Conservation (phyloP, 2,797 vertebrate species). For the Cebuella pygmaea region DNA sequence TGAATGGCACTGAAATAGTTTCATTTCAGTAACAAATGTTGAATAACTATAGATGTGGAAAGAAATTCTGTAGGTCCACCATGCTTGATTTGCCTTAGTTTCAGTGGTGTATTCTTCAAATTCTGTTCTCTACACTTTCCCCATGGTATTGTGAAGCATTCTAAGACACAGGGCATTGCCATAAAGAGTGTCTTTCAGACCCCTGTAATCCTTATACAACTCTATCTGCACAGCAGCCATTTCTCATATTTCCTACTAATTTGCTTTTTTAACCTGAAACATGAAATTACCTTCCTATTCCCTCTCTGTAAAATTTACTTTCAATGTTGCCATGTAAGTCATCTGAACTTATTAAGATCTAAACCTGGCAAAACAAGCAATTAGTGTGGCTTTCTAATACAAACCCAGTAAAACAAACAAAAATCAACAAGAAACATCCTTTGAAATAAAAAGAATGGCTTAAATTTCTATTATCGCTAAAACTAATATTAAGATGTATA, state of each 20-base stretch:
- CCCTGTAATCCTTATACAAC: background rate
- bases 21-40: background rate
- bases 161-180: background rate
- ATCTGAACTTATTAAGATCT: constrained; percentile 69
- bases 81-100: background rate
- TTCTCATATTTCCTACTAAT: constrained; percentile 62
- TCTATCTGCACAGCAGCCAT: background rate
- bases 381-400: constrained; percentile 66
- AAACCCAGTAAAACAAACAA: constrained; percentile 66
- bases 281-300: constrained; percentile 68
- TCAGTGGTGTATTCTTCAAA: constrained; percentile 88
- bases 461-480: constrained; percentile 80
- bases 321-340: constrained; percentile 64
- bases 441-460: constrained; percentile 80
- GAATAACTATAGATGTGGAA: background rate
- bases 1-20: background rate
- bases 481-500: constrained; percentile 83
- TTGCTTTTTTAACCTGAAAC: constrained; percentile 62
- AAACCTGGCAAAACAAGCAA: constrained; percentile 69
- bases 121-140: constrained; percentile 80
- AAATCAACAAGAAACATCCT: constrained; percentile 59
- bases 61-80: background rate
- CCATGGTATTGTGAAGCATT: background rate
- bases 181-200: background rate
- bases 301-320: constrained; percentile 69